phyloP scores from a whole-genome alignment of 2,113 vertebrate genomes.

The Calypte anna region DNA sequence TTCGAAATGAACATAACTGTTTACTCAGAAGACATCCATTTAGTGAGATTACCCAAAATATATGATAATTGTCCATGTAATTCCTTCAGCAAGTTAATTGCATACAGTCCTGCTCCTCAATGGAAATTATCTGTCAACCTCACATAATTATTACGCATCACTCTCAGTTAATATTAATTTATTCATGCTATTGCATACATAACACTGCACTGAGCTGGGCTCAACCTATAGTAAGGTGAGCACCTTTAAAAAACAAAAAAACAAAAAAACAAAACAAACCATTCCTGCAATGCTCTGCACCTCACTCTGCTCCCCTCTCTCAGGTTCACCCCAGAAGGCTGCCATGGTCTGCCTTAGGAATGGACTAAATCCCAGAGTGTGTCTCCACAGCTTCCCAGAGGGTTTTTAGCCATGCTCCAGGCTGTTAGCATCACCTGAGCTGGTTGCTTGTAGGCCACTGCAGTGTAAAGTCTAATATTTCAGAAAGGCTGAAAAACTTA shows the following conservation, averaged over 20 bases:
- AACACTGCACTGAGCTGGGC: not conserved
- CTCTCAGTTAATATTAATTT: slow-evolving; percentile 12
- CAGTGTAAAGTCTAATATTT: not conserved
- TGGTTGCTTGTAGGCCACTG: not conserved
- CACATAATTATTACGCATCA: slow-evolving; percentile 37
- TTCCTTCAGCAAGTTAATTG: slow-evolving; percentile 72
- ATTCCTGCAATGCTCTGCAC: too few relatives aligned
- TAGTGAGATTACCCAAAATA: slow-evolving; percentile 71
- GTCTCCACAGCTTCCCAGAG: not conserved
- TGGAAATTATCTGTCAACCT: slow-evolving; percentile 60
- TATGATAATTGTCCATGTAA: slow-evolving; percentile 58
- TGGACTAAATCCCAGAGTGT: not conserved
- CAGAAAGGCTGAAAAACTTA: not conserved
- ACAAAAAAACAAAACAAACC: too few relatives aligned
- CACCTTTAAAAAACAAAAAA: not conserved
- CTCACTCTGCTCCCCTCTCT: not conserved
- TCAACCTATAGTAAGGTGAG: not conserved
- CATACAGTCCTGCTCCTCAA: slow-evolving; percentile 22
- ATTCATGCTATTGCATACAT: not conserved
- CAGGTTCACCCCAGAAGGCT: not conserved
- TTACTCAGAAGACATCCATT: slow-evolving; percentile 70
- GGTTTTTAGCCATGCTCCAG: not conserved
- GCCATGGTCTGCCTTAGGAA: not conserved
- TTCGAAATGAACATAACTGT: slow-evolving; percentile 48
- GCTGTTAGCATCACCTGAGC: not conserved